These are phyloP conservation scores for Bilobella aurantiaca DNA, from an alignment of 1,140 invertebrate genomes.

Conservation along the genomic window DNA sequence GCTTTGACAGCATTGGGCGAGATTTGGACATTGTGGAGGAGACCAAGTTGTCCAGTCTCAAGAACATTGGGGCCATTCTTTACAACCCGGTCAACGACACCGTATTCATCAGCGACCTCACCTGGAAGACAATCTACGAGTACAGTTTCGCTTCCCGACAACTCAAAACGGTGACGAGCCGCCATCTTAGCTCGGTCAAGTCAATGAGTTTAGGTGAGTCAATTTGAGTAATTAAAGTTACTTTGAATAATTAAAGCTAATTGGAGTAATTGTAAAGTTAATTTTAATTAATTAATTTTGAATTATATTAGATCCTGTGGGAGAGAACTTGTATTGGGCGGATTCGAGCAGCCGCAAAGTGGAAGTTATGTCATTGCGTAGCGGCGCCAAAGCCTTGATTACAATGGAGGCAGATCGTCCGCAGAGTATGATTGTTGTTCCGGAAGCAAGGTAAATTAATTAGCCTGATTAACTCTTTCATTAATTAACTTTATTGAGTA, in stretches of 20 bases:
- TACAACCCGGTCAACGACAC: conserved; percentile 29
- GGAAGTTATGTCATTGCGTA: conserved; percentile 57
- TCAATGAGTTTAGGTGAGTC: conserved; percentile 53
- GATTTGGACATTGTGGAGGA: conserved; percentile 24
- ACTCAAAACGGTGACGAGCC: conserved; percentile 39
- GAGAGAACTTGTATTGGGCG: conserved; percentile 56
- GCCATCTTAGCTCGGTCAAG: conserved; percentile 46
- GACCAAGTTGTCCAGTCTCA: neutral
- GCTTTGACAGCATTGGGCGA: conserved; percentile 39
- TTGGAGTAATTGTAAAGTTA: too few relatives aligned
- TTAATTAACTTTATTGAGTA: neutral
- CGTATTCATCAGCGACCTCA: conserved; percentile 36
- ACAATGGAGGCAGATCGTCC: conserved; percentile 12
- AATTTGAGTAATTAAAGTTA: too few relatives aligned
- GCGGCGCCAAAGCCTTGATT: conserved; percentile 37
- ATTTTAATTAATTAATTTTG: conserved; percentile 9
- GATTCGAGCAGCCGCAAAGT: conserved; percentile 60
- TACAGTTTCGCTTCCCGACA: conserved; percentile 23
- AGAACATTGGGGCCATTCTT: conserved; percentile 15
- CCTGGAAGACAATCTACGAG: conserved; percentile 35
- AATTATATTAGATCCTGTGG: conserved; percentile 23
- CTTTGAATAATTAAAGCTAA: too few relatives aligned
- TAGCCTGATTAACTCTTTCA: conserved; percentile 8
- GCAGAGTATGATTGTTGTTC: conserved; percentile 25
- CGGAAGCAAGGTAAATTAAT: conserved; percentile 31